Evolutionary conservation across 2,113 vertebrate genomes (phyloP), one percentile per base, ranked within the genome.

Genomic region (Maylandia zebra): DNA sequence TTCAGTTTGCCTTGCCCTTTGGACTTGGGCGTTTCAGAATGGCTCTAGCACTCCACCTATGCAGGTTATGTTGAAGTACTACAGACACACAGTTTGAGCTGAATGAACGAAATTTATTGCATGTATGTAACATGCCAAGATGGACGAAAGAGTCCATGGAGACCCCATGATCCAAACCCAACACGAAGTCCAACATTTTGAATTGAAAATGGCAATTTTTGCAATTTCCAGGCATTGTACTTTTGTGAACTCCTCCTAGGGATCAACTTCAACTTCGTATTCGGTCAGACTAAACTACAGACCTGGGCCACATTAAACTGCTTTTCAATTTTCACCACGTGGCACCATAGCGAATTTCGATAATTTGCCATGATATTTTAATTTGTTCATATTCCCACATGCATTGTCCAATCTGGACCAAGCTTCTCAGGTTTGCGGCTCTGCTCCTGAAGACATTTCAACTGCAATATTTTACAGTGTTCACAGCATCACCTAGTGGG

Each of bases 331-430:
- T 66, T 66, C 2, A 0, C 7, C 34, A 13, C 34, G 1, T 66
- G 10, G 19, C 3, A 0, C 19, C 17, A 13, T 36, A 12, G 61
- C 6, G 0, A 38, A 66, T 66, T 38, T 66, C 0, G 1, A 38
- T 38, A n/a, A 38, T 66, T 66, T 0, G 3, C 34, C 0, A 66
- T 13, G 34, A 66, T 66, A 38, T 66, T 66, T 8, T 66, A 12
- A 66, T 66, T 38, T 66, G 34, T 66, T 66, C 10, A 8, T 22
- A 66, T 66, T 66, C 19, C 19, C 34, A 38, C 2, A 38, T 22
- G 5, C 0, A 22, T 66, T 66, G 61, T 66, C 19, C 3, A 66
- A 22, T 22, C 34, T 66, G 19, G 4, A 66, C 10, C 61, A 66
- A n/a, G 3, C 34, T 66, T 66, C 61, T 66, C 19, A 66, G 34